These are phyloP conservation scores for Pseudopodoces humilis DNA, from an alignment of 2,113 vertebrate genomes.

Conservation along the genomic window DNA sequence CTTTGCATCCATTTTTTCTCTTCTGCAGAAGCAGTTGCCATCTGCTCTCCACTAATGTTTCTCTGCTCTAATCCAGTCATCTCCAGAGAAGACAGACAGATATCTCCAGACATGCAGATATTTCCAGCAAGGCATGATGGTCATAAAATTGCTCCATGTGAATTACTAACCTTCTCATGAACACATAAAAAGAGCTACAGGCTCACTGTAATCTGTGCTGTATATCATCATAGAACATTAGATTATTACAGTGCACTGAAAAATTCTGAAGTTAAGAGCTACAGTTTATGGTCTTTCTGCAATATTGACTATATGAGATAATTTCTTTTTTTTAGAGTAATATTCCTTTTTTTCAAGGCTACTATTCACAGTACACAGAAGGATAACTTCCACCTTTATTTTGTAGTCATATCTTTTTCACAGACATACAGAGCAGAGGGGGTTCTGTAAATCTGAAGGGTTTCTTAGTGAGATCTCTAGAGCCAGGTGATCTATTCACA, in stretches of 20 bases:
- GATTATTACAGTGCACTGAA: background rate
- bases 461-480: background rate
- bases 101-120: background rate
- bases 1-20: background rate
- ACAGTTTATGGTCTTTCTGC: background rate
- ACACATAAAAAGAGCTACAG: background rate
- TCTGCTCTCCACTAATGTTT: background rate
- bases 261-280: background rate
- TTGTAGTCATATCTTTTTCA: background rate
- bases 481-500: background rate
- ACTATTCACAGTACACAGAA: background rate
- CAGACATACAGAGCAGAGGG: background rate
- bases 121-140: background rate
- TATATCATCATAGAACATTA: background rate
- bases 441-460: background rate
- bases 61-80: background rate
- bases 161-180: background rate
- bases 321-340: background rate
- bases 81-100: background rate
- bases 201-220: background rate
- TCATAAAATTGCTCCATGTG: background rate
- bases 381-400: background rate
- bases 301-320: background rate
- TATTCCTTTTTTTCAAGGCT: background rate
- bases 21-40: background rate